Percentiles rank a stretch among this genome's conserved stretches.
Evolutionary conservation across 2,113 vertebrate genomes (phyloP).

Genomic region (Neotoma lepida): DNA sequence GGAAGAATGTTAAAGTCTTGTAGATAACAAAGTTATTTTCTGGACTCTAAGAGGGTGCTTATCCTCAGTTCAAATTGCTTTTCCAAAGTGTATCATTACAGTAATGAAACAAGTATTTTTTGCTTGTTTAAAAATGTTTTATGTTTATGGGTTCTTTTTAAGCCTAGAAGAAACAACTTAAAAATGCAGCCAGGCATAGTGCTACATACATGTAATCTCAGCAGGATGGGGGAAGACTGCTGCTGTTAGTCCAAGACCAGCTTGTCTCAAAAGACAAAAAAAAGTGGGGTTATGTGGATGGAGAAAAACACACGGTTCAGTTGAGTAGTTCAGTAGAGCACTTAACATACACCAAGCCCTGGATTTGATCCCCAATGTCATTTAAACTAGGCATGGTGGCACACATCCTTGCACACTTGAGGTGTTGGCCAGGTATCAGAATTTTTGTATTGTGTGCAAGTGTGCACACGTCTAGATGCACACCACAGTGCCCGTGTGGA

Average conservation of each 20-base stretch:
- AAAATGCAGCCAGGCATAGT: neutral
- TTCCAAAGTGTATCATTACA: constrained; percentile 30
- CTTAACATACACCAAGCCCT: neutral
- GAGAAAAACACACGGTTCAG: too few species aligned
- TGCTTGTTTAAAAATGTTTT: neutral
- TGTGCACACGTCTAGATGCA: neutral
- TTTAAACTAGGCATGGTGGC: neutral
- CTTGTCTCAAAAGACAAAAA: neutral
- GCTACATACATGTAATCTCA: neutral
- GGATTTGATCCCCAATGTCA: too few species aligned
- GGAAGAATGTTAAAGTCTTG: neutral
- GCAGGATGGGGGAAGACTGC: neutral
- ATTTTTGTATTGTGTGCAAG: neutral
- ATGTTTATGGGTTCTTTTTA: neutral
- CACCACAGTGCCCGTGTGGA: neutral
- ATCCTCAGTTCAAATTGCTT: neutral
- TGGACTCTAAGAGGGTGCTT: constrained; percentile 48
- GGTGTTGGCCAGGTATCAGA: neutral
- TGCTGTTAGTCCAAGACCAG: neutral
- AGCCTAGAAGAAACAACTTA: neutral
- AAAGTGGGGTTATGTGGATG: neutral
- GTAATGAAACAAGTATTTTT: constrained; percentile 16
- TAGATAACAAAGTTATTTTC: constrained; percentile 8
- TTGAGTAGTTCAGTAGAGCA: neutral
- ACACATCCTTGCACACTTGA: neutral